Evolutionary conservation across 2,888 invertebrate species (phyloP).

Genomic region (Lepidocyrtoides sp.): DNA sequence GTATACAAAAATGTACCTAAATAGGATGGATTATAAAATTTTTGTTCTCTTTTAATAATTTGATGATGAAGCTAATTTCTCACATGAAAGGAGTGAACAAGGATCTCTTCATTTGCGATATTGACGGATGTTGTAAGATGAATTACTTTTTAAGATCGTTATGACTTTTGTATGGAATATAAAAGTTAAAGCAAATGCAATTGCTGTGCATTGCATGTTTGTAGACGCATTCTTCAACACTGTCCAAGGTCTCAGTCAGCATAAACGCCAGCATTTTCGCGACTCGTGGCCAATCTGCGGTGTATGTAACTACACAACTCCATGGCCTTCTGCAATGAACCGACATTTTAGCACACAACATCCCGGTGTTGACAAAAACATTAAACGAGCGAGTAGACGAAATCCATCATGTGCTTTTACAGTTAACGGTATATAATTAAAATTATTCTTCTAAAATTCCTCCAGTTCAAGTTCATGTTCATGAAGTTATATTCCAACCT

Average conservation of each 20-base stretch:
- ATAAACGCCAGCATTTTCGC: conserved; percentile 39
- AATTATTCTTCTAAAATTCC: too few relatives aligned
- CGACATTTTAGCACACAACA: conserved; percentile 17
- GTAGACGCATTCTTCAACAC: conserved; percentile 36
- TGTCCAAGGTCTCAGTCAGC: conserved; percentile 33
- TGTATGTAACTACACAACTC: background rate
- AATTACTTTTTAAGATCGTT: background rate
- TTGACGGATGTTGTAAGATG: conserved; percentile 40
- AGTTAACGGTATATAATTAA: conserved; percentile 12
- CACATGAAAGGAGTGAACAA: conserved; percentile 54
- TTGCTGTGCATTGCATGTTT: background rate
- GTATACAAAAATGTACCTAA: too few relatives aligned
- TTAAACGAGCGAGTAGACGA: background rate
- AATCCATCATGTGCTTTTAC: conserved; percentile 38
- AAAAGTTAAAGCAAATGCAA: too few relatives aligned
- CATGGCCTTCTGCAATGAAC: conserved; percentile 42
- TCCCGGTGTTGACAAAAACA: conserved; percentile 2
- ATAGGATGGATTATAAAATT: too few relatives aligned
- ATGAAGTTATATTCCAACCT: background rate
- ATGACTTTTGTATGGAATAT: too few relatives aligned
- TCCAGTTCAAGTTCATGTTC: too few relatives aligned
- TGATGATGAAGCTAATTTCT: background rate
- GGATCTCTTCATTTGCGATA: conserved; percentile 49
- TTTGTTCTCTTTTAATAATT: background rate
- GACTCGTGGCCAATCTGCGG: conserved; percentile 44